Evolutionary conservation across 2,888 invertebrate species (phyloP).

Genomic region (Trissonchulus latispiculum): DNA sequence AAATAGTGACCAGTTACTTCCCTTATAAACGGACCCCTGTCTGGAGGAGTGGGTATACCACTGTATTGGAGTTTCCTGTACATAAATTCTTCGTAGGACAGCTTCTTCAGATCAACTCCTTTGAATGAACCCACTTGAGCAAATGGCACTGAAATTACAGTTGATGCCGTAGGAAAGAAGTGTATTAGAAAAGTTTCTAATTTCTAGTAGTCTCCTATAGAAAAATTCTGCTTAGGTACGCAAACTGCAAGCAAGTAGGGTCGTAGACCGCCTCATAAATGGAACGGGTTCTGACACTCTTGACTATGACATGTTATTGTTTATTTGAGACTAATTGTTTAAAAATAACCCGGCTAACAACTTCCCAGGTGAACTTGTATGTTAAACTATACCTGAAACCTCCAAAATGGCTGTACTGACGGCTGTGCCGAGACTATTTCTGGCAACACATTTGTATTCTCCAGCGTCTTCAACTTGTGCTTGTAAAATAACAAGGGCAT

Average conservation of each 20-base stretch:
- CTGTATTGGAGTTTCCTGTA: constrained; percentile 39
- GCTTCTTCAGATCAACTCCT: constrained; percentile 7
- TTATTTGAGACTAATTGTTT: too few species aligned
- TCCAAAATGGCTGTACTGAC: constrained; percentile 39
- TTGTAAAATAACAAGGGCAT: constrained; percentile 40
- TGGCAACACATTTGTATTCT: constrained; percentile 28
- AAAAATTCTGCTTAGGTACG: too few species aligned
- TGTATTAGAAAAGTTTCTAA: too few species aligned
- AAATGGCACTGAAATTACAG: constrained; percentile 14
- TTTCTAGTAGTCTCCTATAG: too few species aligned
- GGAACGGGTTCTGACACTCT: too few species aligned
- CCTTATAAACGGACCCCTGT: constrained; percentile 81
- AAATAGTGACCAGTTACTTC: constrained; percentile 79
- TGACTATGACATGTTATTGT: too few species aligned
- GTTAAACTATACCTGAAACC: constrained; percentile 37
- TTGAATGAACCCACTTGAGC: background rate
- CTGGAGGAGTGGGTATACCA: constrained; percentile 72
- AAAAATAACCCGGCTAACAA: too few species aligned
- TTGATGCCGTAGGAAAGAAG: too few species aligned
- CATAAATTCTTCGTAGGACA: constrained; percentile 38
- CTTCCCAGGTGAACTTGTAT: too few species aligned
- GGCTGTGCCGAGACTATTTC: constrained; percentile 38
- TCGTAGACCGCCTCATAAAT: too few species aligned
- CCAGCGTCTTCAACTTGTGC: constrained; percentile 40
- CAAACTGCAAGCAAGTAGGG: too few species aligned